Base-by-base conservation (phyloP, 2,797 vertebrate genomes). In the Sciaenops ocellatus region DNA sequence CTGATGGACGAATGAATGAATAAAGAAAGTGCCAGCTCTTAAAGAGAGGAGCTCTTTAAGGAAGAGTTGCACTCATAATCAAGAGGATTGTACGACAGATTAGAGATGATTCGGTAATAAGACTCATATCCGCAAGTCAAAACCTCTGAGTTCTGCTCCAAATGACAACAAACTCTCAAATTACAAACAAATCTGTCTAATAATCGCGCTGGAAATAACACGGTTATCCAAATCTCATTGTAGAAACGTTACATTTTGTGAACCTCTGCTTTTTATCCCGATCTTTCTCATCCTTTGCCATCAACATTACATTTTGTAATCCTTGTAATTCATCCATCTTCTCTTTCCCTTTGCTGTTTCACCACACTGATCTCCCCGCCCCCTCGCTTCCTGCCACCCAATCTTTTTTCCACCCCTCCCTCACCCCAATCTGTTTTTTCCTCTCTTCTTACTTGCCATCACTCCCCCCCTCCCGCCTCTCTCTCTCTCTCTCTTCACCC, bases 361-460 rank as follows among this genome's bases (percentile, higher is more conserved):
- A 42, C 67, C 80, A 59, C 77, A 57, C 70, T 63, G 17, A 42
- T 55, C 66, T 60, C 62, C 24, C 80, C 71, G 20, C 61, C 80
- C 62, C 78, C 57, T 47, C 68, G 17, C 75, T 89, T 86, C 84
- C 78, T 83, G 65, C 75, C 70, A 56, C 70, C 71, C 80, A 12
- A 79, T 86, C 56, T 80, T 78, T 85, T 88, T 88, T 88, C 73
- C 80, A 85, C 56, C 79, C 62, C 60, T 75, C 70, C 62, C 68
- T 76, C 66, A 44, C 59, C 22, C 38, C 59, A 62, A 15, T 78
- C 74, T 48, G 38, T 75, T 78, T 73, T 84, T 80, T 70, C 34
- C 69, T 78, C 38, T 44, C 72, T 3, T 75, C 55, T 64, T 62
- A 22, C 30, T 59, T 55, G n/a, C 52, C 76, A 46, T 2, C 74